These are phyloP conservation scores for Syngnathoides biaculeatus DNA, from an alignment of 2,113 vertebrate species.

Conservation along the genomic window DNA sequence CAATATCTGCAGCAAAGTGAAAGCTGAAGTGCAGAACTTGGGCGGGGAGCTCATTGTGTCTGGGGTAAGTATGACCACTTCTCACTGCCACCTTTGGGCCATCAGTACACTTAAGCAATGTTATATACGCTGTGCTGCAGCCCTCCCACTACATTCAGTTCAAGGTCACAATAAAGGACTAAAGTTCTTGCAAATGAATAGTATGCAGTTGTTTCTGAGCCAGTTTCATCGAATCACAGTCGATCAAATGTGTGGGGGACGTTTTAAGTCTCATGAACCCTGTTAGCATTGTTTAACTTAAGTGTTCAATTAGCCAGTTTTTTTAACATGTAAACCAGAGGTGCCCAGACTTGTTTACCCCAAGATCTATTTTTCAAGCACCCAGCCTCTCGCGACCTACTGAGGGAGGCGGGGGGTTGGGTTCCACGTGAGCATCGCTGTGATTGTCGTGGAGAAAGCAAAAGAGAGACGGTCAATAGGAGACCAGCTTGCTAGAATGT, in stretches of 20 bases:
- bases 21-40: slow-evolving; percentile 97
- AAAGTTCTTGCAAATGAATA: slow-evolving; percentile 37
- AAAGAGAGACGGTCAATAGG: no score
- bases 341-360: no score
- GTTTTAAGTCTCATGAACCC: slow-evolving; percentile 28
- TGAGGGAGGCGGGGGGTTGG: no score
- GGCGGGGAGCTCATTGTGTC: slow-evolving; percentile 97
- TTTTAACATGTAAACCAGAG: no score
- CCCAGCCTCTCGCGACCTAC: no score
- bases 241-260: slow-evolving; percentile 13
- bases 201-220: slow-evolving; percentile 31
- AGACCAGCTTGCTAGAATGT: no score
- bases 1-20: slow-evolving; percentile 99
- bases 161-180: slow-evolving; percentile 32
- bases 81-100: slow-evolving; percentile 1
- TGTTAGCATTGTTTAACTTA: slow-evolving; percentile 19
- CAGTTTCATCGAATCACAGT: slow-evolving; percentile 39
- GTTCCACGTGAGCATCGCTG: no score
- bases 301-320: slow-evolving; percentile 15
- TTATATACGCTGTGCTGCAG: slow-evolving; percentile 15
- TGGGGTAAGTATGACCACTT: slow-evolving; percentile 78
- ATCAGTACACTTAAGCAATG: slow-evolving; percentile 13
- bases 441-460: no score
- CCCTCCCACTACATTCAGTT: slow-evolving; percentile 22
- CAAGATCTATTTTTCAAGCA: no score